Conservation (phyloP, 2,113 vertebrate genomes). For the Pseudorectes ferrugineus region DNA sequence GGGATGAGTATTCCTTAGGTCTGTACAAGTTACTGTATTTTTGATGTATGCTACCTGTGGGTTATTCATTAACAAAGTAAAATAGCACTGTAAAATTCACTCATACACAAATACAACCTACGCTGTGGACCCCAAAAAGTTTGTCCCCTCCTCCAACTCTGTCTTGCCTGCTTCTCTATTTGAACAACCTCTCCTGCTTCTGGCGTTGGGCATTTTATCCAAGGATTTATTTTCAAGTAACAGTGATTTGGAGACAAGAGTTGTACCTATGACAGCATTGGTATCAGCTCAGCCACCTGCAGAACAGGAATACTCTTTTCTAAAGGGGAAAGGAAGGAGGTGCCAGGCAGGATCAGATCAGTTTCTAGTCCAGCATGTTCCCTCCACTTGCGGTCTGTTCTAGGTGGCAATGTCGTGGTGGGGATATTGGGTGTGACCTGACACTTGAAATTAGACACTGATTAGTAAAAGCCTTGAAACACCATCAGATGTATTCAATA, state of each 20-base stretch:
- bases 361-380: not conserved
- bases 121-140: not conserved
- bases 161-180: not conserved
- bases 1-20: not conserved
- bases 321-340: not conserved
- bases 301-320: not conserved
- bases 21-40: not conserved
- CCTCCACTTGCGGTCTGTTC: not conserved
- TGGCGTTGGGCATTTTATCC: not conserved
- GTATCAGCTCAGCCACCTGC: not conserved
- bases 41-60: not conserved
- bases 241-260: not conserved
- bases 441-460: not conserved
- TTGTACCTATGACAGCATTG: accelerated
- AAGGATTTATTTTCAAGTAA: not conserved
- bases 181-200: not conserved
- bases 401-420: not conserved
- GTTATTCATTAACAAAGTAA: not conserved
- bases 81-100: not conserved
- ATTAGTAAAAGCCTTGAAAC: not conserved
- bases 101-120: not conserved
- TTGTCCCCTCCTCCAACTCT: not conserved
- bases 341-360: not conserved
- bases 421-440: not conserved
- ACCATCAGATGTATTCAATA: accelerated